Base-by-base conservation (phyloP, 2,888 invertebrate genomes). In the Eupelmus urozonus region DNA sequence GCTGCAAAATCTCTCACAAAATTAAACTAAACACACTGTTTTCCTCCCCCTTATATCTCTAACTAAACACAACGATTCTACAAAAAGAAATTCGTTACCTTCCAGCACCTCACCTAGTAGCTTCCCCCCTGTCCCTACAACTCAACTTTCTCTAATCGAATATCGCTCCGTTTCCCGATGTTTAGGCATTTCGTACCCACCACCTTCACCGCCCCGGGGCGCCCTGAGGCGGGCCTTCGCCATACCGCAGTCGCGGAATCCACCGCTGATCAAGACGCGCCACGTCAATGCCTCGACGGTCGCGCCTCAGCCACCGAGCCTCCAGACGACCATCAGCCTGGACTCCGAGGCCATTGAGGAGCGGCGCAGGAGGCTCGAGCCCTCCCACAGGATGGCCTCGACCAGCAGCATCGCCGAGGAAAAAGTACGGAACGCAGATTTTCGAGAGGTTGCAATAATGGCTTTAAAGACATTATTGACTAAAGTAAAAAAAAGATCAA, bases 231-330 rank as follows among this genome's bases (percentile, higher is more conserved):
- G 90, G 57, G 88, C 90, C 1, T 94, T 95, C 86, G 95, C 95
- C 23, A 93, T 94, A 84, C 92, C 94, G 0, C 93, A 93, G 85
- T 90, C 90, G 78, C 94, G 95, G 86, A 94, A 96, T 88, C 96
- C 96, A 78, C 96, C 96, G 9, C 91, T 97, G 71, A 91, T 94
- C 67, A 96, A 96, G 90, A 95, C 95, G 84, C 92, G 95, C 66
- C 95, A 95, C 87, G 93, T 95, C 62, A 93, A 92, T 84, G 92
- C 93, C 27, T 90, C 92, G 76, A 84, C 88, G 57, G 83, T 84
- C 65, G 85, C 83, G 69, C 34, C 3, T 5, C 34, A 34, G 34
- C 3, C 34, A 34, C 3, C 34, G 45, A 65, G 82, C 11, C 82
- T 85, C 53, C 87, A 86, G 81, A 81, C 87, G 40, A 83, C 88